Base-by-base conservation (phyloP, 2,888 invertebrate genomes). In the Portevinia maculata region DNA sequence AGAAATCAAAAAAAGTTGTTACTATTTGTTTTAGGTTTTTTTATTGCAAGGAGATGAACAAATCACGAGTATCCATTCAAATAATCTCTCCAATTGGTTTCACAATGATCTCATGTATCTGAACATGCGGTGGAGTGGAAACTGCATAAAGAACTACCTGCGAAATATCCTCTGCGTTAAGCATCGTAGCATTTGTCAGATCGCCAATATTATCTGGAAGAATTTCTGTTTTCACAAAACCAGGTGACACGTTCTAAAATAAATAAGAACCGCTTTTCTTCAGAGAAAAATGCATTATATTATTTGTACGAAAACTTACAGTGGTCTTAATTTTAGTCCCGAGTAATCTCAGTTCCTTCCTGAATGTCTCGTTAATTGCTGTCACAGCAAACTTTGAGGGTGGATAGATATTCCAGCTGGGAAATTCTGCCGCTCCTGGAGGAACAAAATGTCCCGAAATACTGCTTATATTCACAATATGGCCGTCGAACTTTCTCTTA, bases 121-220 rank as follows among this genome's bases (percentile, higher is more conserved):
- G 70, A 1, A 81, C 75, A 28, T 76, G 76, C 0, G 81, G 81
- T 11, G 93, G 93, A 0, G 93, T 92, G 0, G 92, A 90, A 6
- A 94, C 87, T 1, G 91, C 91, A 84, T 92, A 93, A 11, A 92
- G 67, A 0, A 93, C 91, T 0, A 93, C 92, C 65, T 92, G 91
- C 0, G 93, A 92, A 1, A 94, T 89, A 84, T 94, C 94, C 44
- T 90, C 87, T 0, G 93, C 86, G 28, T 91, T 87, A 0, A 93
- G 46, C 2, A 81, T 7, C 4, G 53, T 37, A 57, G 87, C 87
- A 75, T 87, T 81, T 52, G 85, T 85, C 0, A 62, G 6, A 13
- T 55, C 67, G 30, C 84, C 86, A 0, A 86, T 86, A 8, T 87
- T 87, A 0, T 39, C 34, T 0, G 74, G 74, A 1, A 57, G 24